Evolutionary conservation across 2,888 invertebrate genomes (phyloP).

Genomic region (Sycophila texana): DNA sequence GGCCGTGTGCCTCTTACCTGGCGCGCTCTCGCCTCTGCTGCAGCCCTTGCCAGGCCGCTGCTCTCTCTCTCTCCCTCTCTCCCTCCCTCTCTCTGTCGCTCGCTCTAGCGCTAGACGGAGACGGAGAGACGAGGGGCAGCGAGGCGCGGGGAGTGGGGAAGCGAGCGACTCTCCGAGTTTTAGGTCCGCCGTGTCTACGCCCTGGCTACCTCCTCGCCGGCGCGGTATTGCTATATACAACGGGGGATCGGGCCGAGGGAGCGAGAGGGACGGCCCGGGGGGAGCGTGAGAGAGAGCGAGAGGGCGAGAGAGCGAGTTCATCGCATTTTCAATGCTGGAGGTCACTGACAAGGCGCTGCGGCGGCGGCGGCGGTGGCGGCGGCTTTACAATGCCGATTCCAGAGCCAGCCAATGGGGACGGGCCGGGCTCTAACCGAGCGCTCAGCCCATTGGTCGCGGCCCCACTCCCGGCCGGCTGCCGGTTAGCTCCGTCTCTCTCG

Average conservation of each 20-base stretch:
- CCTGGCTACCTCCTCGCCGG: slow-evolving; percentile 78
- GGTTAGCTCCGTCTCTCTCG: slow-evolving; percentile 6
- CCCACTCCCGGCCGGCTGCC: slow-evolving; percentile 7
- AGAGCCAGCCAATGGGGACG: slow-evolving; percentile 71
- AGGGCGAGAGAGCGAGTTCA: slow-evolving; percentile 81
- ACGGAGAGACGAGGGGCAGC: slow-evolving; percentile 59
- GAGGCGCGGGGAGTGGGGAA: slow-evolving; percentile 60
- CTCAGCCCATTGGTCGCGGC: slow-evolving; percentile 69
- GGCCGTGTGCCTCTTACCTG: slow-evolving; percentile 63
- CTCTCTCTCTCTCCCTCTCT: slow-evolving; percentile 21
- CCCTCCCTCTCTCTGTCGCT: slow-evolving; percentile 41
- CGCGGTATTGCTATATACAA: background rate
- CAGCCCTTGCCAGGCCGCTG: slow-evolving; percentile 69
- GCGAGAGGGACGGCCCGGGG: slow-evolving; percentile 42
- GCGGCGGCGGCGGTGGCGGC: slow-evolving; percentile 75
- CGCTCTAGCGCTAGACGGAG: slow-evolving; percentile 52
- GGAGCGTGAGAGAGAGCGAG: slow-evolving; percentile 67
- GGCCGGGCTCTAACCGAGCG: slow-evolving; percentile 64
- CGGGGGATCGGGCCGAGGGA: background rate
- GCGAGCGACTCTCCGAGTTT: slow-evolving; percentile 57
- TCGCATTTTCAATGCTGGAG: slow-evolving; percentile 88
- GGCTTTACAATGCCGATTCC: slow-evolving; percentile 77
- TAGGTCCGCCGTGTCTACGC: slow-evolving; percentile 73
- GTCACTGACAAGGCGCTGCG: slow-evolving; percentile 86
- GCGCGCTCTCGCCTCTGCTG: slow-evolving; percentile 69